Evolutionary conservation across 23 tunicate genomes (phyloP).

Genomic region (Halocynthia roretzi): DNA sequence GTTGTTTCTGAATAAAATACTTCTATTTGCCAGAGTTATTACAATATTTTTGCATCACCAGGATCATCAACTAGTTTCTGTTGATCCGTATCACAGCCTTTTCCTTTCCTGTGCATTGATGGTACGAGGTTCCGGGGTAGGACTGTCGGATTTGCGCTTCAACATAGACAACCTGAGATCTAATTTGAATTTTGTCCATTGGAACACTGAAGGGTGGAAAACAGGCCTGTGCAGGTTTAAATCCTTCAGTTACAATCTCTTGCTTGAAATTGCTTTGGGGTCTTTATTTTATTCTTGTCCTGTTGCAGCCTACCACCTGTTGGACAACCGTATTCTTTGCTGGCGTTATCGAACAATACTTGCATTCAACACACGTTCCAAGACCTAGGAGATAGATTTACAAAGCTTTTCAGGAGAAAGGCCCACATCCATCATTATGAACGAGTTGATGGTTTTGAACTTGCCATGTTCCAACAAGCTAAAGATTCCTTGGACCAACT

Average conservation of each 20-base stretch:
- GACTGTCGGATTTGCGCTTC: constrained; percentile 72
- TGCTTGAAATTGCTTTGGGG: neutral
- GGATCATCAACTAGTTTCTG: constrained; percentile 62
- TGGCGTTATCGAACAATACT: constrained; percentile 81
- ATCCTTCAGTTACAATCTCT: neutral
- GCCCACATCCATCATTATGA: constrained; percentile 95
- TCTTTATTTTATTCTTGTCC: neutral
- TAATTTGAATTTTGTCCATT: constrained; percentile 75
- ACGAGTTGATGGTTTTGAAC: constrained; percentile 86
- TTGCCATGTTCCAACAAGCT: constrained; percentile 54
- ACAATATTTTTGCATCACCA: neutral
- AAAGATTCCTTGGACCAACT: constrained; percentile 40
- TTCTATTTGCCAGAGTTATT: too few species aligned
- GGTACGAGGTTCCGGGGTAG: constrained; percentile 88
- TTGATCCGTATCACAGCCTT: constrained; percentile 64
- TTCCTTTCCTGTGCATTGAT: constrained; percentile 87
- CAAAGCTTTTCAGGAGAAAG: constrained; percentile 62
- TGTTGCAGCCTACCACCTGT: constrained; percentile 57
- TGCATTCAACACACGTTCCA: constrained; percentile 65
- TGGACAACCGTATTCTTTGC: constrained; percentile 86
- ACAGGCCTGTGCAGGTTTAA: constrained; percentile 73
- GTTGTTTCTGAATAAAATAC: too few species aligned
- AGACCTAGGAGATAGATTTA: constrained; percentile 47
- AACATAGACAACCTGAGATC: constrained; percentile 68
- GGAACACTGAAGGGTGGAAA: constrained; percentile 99